Evolutionary conservation across 1,140 invertebrate species (phyloP).

Genomic region (Drosophila nannoptera): DNA sequence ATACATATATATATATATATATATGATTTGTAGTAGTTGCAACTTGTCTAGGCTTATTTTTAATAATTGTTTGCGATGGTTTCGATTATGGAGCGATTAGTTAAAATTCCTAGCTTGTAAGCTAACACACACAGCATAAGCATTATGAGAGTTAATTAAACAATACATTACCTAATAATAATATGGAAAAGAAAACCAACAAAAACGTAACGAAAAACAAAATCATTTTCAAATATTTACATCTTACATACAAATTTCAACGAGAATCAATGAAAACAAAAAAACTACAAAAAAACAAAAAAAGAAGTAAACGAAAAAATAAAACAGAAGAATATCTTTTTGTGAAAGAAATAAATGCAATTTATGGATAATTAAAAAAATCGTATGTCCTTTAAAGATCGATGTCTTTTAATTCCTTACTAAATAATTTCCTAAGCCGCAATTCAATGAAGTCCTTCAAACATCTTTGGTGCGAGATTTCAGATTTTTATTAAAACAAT

Average conservation of each 20-base stretch:
- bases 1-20: conserved; percentile 39
- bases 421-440: too few species aligned
- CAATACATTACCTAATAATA: conserved; percentile 50
- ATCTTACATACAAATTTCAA: conserved; percentile 74
- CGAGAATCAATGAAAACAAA: conserved; percentile 65
- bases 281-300: conserved; percentile 24
- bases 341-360: conserved; percentile 76
- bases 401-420: too few species aligned
- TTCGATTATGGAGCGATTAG: conserved; percentile 67
- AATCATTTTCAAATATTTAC: conserved; percentile 73
- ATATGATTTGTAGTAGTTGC: conserved; percentile 70
- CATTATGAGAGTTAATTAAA: conserved; percentile 64
- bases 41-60: conserved; percentile 74
- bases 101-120: conserved; percentile 72
- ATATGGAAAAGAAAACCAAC: conserved; percentile 37
- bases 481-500: too few species aligned
- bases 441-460: too few species aligned
- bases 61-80: conserved; percentile 71
- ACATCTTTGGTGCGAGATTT: too few species aligned
- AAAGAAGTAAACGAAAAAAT: conserved; percentile 20
- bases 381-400: neutral
- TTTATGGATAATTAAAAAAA: conserved; percentile 72
- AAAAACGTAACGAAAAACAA: conserved; percentile 26
- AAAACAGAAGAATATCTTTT: conserved; percentile 25
- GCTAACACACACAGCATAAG: conserved; percentile 51